phyloP scores from a whole-genome alignment of 2,113 vertebrate species.

The Toxotes jaculatrix region DNA sequence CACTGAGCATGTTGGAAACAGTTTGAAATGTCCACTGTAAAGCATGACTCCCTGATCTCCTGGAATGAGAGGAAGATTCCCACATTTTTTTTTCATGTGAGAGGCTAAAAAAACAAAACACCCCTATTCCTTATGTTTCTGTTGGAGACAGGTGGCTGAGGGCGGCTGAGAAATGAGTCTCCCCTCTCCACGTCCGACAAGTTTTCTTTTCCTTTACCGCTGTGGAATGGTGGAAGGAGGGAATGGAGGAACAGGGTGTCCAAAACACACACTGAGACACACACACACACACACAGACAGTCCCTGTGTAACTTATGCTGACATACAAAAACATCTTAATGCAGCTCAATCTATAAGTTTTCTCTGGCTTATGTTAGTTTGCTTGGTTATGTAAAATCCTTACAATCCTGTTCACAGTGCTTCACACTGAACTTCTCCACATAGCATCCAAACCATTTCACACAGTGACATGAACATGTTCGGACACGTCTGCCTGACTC shows the following conservation, averaged over 20 bases:
- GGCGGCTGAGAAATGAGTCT: slow-evolving; percentile 68
- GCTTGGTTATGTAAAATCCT: not conserved
- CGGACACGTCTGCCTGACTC: not conserved
- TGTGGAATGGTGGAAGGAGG: slow-evolving; percentile 42
- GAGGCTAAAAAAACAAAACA: slow-evolving; percentile 15
- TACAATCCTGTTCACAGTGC: not conserved
- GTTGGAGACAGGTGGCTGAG: slow-evolving; percentile 72
- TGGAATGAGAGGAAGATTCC: slow-evolving; percentile 40
- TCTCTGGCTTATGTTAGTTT: not conserved
- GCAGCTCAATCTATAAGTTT: not conserved
- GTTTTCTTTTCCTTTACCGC: slow-evolving; percentile 71
- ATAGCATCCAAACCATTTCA: not conserved
- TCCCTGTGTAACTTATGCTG: slow-evolving; percentile 30
- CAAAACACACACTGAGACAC: slow-evolving; percentile 62
- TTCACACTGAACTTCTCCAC: not conserved
- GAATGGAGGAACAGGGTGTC: slow-evolving; percentile 39
- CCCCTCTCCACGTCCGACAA: slow-evolving; percentile 43
- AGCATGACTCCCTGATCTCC: slow-evolving; percentile 21
- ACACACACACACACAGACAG: slow-evolving; percentile 12
- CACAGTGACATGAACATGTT: not conserved
- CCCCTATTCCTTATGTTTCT: slow-evolving; percentile 56
- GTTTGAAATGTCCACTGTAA: slow-evolving; percentile 27
- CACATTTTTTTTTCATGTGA: slow-evolving; percentile 34
- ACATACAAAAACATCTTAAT: slow-evolving; percentile 35
- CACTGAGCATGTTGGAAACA: slow-evolving; percentile 54